A percentile compares a stretch with the other conserved stretches of the same genome.
Evolutionary conservation across 2,888 invertebrate genomes (phyloP).

Genomic region (Dryomyza anilis): DNA sequence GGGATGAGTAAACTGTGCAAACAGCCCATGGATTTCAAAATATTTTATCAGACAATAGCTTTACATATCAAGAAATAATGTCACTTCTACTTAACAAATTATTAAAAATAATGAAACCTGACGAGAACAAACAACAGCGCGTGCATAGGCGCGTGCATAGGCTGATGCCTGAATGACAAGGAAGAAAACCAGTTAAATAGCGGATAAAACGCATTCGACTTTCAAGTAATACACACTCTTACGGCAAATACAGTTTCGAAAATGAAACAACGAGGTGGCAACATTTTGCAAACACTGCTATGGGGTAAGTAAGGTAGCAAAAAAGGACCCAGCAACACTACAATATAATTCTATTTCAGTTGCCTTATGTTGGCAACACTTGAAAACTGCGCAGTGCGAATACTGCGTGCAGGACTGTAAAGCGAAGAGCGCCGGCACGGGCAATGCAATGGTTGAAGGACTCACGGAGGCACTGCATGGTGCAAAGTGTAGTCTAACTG

Average conservation of each 20-base stretch:
- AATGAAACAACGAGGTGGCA: too few species aligned
- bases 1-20: too few species aligned
- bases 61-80: too few species aligned
- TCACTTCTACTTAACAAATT: too few species aligned
- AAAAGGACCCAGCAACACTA: neutral
- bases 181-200: neutral
- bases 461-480: slow-evolving; percentile 36
- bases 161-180: too few species aligned
- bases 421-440: slow-evolving; percentile 36
- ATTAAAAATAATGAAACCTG: too few species aligned
- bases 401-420: slow-evolving; percentile 9
- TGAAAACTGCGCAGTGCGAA: neutral
- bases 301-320: too few species aligned
- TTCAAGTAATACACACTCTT: neutral
- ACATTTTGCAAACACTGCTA: too few species aligned
- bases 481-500: slow-evolving; percentile 61
- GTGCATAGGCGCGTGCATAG: too few species aligned
- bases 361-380: neutral
- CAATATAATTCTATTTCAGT: neutral
- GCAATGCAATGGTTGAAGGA: slow-evolving; percentile 36
- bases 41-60: too few species aligned
- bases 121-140: too few species aligned
- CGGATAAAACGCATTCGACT: neutral
- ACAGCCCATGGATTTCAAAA: too few species aligned
- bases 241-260: neutral